Evolutionary conservation across 2,888 invertebrate species (phyloP).

Genomic region (Drosophila paracracens): DNA sequence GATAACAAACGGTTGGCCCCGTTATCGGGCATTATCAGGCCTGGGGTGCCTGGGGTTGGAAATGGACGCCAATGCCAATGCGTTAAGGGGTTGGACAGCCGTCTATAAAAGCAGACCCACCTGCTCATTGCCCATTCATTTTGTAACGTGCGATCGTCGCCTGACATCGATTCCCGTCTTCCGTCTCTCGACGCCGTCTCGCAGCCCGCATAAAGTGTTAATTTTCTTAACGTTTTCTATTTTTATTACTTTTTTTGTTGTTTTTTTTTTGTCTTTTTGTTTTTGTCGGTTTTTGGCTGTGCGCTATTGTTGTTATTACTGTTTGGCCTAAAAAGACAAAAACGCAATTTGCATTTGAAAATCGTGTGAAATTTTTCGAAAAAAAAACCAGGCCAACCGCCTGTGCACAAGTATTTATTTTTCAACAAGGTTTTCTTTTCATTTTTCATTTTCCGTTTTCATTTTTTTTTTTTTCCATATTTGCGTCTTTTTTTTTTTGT

Average conservation of each 20-base stretch:
- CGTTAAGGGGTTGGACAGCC: conserved; percentile 32
- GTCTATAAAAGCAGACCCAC: conserved; percentile 78
- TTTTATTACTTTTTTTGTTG: conserved; percentile 4
- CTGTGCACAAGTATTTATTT: conserved; percentile 34
- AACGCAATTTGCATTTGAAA: conserved; percentile 75
- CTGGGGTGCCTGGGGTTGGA: conserved; percentile 25
- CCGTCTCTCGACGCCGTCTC: conserved; percentile 21
- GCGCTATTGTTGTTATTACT: conserved; percentile 22
- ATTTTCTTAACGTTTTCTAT: conserved; percentile 40
- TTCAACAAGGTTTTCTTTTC: conserved; percentile 36
- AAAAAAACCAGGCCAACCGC: conserved; percentile 63
- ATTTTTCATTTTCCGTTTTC: conserved; percentile 26
- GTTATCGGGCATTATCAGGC: conserved; percentile 13
- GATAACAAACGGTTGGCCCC: conserved; percentile 24
- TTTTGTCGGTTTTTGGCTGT: conserved; percentile 28
- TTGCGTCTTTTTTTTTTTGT: conserved; percentile 9
- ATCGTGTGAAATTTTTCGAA: conserved; percentile 67
- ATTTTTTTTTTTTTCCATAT: conserved; percentile 11
- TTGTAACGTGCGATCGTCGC: conserved; percentile 62
- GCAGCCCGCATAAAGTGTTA: conserved; percentile 76
- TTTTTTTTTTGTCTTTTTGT: conserved; percentile 7
- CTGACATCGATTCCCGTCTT: conserved; percentile 14
- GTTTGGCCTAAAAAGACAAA: conserved; percentile 52
- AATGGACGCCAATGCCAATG: conserved; percentile 13
- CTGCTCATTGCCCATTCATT: conserved; percentile 78